phyloP scores from a whole-genome alignment of 2,113 vertebrate species.

The Dipodomys merriami region DNA sequence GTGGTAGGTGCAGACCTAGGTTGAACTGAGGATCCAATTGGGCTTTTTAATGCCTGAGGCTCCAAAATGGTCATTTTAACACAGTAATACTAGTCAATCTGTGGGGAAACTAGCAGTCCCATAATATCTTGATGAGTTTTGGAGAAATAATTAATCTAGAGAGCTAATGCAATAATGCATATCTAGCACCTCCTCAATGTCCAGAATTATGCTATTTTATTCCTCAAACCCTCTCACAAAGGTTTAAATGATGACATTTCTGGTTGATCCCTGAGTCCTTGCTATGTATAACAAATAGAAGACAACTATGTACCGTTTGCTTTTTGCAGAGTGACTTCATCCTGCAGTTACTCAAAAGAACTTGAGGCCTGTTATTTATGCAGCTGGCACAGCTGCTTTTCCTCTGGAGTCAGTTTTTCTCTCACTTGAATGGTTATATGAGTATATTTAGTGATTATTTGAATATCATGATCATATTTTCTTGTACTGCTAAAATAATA shows the following conservation, averaged over 20 bases:
- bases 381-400: constrained; percentile 14
- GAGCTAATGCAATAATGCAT: not conserved
- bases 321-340: constrained; percentile 32
- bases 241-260: not conserved
- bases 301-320: not conserved
- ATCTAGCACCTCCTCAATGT: not conserved
- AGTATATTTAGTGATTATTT: constrained; percentile 62
- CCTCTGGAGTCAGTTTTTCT: constrained; percentile 18
- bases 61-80: not conserved
- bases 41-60: not conserved
- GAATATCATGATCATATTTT: constrained; percentile 61
- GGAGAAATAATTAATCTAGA: not conserved
- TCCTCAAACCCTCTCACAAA: constrained; percentile 4
- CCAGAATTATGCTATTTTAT: not conserved
- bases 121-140: constrained; percentile 25
- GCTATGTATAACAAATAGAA: not conserved
- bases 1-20: too few relatives aligned
- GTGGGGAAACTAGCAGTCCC: not conserved
- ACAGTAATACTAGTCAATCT: not conserved
- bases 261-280: not conserved
- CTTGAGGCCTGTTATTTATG: constrained; percentile 18
- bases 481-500: constrained; percentile 47
- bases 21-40: not conserved
- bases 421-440: constrained; percentile 31
- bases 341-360: not conserved